Conservation (phyloP, 1,140 invertebrate species). For the Pantala flavescens region DNA sequence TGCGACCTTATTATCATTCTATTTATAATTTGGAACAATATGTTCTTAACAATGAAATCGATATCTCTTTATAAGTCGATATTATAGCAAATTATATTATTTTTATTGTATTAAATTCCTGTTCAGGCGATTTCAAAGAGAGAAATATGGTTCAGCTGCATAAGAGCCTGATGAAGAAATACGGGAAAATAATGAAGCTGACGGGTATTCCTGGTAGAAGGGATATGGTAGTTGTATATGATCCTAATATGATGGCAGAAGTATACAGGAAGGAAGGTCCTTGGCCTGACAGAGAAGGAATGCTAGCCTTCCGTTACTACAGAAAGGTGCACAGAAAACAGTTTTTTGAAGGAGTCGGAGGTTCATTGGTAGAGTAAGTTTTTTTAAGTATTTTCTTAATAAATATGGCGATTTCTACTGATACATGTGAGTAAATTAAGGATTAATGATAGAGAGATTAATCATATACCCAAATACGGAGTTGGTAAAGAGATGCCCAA, state of each 20-base stretch:
- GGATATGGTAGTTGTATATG: conserved; percentile 16
- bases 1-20: too few relatives aligned
- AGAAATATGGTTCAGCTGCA: background rate
- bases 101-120: background rate
- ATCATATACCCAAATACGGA: too few relatives aligned
- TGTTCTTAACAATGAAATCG: too few relatives aligned
- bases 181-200: conserved; percentile 14
- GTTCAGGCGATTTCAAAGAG: background rate
- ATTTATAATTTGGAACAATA: too few relatives aligned
- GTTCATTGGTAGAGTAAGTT: background rate
- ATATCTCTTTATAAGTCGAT: too few relatives aligned
- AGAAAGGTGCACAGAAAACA: conserved; percentile 17
- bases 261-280: conserved; percentile 22
- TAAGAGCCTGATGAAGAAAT: background rate
- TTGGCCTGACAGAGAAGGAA: conserved; percentile 24
- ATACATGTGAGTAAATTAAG: too few relatives aligned
- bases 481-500: too few relatives aligned
- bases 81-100: too few relatives aligned
- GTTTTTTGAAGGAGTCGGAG: conserved; percentile 17
- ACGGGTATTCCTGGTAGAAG: background rate
- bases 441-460: too few relatives aligned
- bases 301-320: conserved; percentile 19
- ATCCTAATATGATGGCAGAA: conserved; percentile 45
- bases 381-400: too few relatives aligned
- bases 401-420: too few relatives aligned